phyloP scores from a whole-genome alignment of 1,140 invertebrate genomes.

The Rhopalosiphum maidis region DNA sequence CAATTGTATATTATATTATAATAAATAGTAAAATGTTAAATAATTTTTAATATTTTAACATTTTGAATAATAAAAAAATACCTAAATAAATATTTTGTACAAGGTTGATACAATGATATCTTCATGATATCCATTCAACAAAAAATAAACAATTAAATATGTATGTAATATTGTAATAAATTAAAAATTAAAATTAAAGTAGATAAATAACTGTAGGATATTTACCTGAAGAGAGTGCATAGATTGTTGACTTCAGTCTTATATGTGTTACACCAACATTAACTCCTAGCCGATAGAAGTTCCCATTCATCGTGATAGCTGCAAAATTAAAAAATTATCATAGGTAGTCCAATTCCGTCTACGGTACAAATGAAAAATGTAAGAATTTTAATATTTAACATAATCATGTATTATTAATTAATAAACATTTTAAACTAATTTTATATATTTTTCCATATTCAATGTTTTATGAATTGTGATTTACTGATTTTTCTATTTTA shows the following conservation, averaged over 20 bases:
- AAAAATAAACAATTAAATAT: background rate
- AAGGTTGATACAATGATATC: background rate
- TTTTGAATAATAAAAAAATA: background rate
- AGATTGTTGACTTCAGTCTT: constrained; percentile 35
- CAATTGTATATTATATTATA: too few relatives aligned
- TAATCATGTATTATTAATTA: background rate
- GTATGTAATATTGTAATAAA: too few relatives aligned
- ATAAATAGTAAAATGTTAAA: too few relatives aligned
- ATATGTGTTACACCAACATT: background rate
- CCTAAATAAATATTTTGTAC: background rate
- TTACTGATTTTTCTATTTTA: too few relatives aligned
- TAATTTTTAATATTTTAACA: background rate
- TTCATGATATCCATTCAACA: background rate
- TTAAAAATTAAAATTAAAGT: background rate
- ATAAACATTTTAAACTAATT: background rate
- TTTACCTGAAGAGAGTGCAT: constrained; percentile 46
- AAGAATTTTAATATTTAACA: background rate
- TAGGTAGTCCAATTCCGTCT: background rate
- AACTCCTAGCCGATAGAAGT: too few relatives aligned
- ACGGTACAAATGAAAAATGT: background rate
- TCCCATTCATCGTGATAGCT: background rate
- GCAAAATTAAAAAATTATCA: background rate
- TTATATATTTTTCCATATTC: background rate
- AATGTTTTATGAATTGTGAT: too few relatives aligned
- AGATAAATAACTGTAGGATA: background rate